Base-by-base conservation (phyloP, 1,140 invertebrate genomes). In the Halotydeus destructor region DNA sequence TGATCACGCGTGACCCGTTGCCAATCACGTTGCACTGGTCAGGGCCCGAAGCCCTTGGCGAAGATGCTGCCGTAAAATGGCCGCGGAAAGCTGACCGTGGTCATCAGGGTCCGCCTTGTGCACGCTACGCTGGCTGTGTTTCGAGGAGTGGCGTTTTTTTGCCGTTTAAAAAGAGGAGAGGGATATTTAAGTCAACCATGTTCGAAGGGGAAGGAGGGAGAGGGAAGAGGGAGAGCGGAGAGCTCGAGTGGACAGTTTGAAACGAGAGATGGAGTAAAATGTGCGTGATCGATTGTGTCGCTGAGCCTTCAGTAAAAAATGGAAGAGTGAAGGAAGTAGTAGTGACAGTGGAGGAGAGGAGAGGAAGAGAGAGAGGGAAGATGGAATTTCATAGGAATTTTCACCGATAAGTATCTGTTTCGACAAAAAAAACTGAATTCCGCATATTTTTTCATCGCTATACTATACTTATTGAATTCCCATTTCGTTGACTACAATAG, bases 41-140 rank as follows among this genome's bases (percentile, higher is more conserved):
- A n/a, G n/a, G n/a, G 63, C 0, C 71, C 67, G 56, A 74, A 76
- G 41, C 74, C 73, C 54, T 71, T 72, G 25, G 72, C 69, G 49
- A 75, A 76, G 3, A 75, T 57, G 1, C 72, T 50, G 3, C 75
- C 75, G 45, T 70, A 70, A 57, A 76, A 77, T 0, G 69, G 65
- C 8, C 69, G 62, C 40, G 65, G 63, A 60, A 74, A 63, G 12
- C 58, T 55, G 4, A 72, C 49, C 14, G 61, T 56, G 14, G 71
- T 64, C 24, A 64, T 61, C 43, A 74, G 55, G 11, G 66, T 54
- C n/a, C 64, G 61, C 27, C 62, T 57, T 16, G 66, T 67, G 52
- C 70, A 73, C 31, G 63, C 60, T 14, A 61, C 61, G n/a, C 63
- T 50, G 24, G 14, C 14, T 21, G 12, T 8, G 5, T 35, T 35